These are phyloP conservation scores for Porites cylindrica DNA, from an alignment of 92 coral and sea anemone species.

Conservation along the genomic window DNA sequence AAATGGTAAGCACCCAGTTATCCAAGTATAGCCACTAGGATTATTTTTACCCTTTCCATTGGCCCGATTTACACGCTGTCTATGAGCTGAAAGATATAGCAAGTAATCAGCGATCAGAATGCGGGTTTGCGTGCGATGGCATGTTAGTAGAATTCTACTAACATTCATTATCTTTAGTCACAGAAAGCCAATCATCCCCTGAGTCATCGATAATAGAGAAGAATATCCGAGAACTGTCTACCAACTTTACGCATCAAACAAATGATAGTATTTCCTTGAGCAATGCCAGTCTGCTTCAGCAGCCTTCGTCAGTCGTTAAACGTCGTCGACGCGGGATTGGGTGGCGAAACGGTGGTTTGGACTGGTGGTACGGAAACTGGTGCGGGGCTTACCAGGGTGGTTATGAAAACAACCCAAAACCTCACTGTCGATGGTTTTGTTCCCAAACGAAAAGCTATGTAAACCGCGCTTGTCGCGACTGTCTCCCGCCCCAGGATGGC, in stretches of 20 bases:
- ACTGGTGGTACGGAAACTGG: constrained; percentile 74
- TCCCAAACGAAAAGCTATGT: constrained; percentile 14
- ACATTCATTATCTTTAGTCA: neutral
- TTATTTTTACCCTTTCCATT: too few species aligned
- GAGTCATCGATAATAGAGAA: constrained; percentile 4
- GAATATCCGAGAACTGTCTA: neutral
- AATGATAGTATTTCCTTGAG: neutral
- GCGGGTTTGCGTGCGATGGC: too few species aligned
- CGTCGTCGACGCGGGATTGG: constrained; percentile 62
- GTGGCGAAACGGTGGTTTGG: constrained; percentile 28
- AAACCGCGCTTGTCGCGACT: constrained; percentile 36
- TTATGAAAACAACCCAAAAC: constrained; percentile 37
- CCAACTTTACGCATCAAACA: constrained; percentile 2
- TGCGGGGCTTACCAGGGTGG: constrained; percentile 62
- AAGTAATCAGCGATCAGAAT: too few species aligned
- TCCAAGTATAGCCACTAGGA: neutral
- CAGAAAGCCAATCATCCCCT: neutral
- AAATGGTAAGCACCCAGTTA: too few species aligned
- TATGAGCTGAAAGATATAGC: too few species aligned
- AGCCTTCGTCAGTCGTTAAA: neutral
- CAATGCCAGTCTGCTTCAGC: neutral
- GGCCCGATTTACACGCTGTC: too few species aligned
- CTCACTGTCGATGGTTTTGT: constrained; percentile 25
- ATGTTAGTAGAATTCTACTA: too few species aligned
- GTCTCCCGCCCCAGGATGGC: constrained; percentile 53